These are phyloP conservation scores for Promerops cafer DNA, from an alignment of 2,113 vertebrate species.

Conservation along the genomic window DNA sequence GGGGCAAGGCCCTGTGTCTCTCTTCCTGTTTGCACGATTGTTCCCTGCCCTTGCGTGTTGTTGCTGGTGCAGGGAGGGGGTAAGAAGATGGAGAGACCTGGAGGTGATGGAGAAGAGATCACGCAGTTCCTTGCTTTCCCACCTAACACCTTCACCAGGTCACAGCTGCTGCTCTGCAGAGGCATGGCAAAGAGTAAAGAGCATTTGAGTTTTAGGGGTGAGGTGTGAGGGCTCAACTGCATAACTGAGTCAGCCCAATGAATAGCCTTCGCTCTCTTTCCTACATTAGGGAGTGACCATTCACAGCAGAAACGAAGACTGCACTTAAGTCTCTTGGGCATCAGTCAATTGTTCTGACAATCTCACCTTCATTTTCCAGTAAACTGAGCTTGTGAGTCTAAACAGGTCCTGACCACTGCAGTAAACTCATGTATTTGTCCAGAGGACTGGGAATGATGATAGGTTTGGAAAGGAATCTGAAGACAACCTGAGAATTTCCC, in stretches of 20 bases:
- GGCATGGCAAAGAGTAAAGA: neutral
- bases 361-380: neutral
- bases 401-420: neutral
- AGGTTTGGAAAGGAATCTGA: neutral
- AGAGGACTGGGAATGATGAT: neutral
- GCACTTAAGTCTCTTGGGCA: neutral
- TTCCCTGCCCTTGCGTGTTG: rapidly evolving
- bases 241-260: neutral
- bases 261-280: neutral
- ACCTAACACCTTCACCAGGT: neutral
- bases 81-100: neutral
- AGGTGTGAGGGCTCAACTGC: neutral
- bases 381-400: neutral
- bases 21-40: rapidly evolving
- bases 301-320: neutral
- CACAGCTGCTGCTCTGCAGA: neutral
- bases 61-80: rapidly evolving
- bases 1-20: neutral
- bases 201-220: neutral
- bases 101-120: neutral
- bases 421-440: neutral
- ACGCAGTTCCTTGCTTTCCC: rapidly evolving
- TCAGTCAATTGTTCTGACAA: neutral
- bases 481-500: neutral
- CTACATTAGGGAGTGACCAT: neutral